Evolutionary conservation across 2,113 vertebrate species (phyloP), one percentile per base, ranked within the genome.

Genomic region (Nymphicus hollandicus): DNA sequence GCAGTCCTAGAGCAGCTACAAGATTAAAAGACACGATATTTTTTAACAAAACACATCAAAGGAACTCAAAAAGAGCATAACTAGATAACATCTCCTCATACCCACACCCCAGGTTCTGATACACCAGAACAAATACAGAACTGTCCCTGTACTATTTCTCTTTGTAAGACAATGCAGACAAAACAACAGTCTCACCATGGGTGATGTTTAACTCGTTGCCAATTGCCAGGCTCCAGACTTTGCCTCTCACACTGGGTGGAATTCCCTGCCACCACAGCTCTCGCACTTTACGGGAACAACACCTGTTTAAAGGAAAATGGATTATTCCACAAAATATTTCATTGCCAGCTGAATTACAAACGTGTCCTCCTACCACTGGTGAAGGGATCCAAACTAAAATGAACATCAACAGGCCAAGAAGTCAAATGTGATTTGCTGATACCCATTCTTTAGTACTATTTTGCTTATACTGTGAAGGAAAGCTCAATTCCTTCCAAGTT

Each of bases 241-340:
- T 99, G 85, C 99, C 99, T 69, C 99, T 97, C 94, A 99, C 99
- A 1, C 99, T 99, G 1, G 99, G 99, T 5, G 99, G 99, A 58
- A 99, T 98, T 28, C 99, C 99, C 96, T 99, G 99, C 99, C 99
- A 99, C 99, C 99, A 99, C 2, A 99, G 96, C 35, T 99, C 99
- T 41, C 99, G 98, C 25, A 98, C 99, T 50, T 98, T 98, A 18
- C 98, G 98, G 17, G 99, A 98, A 41, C 98, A 98, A 31, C 98
- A 99, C 98, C 99, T 99, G 93, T 46, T 71, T 16, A 24, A 81
- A 81, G 83, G 2, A 65, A 89, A 90, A 81, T 0, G 2, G 13
- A 8, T 31, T 23, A 31, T 69, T 41, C 66, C 39, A 33, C 71
- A 47, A 74, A 64, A 71, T 20, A 56, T 5, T 37, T 65, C 1